Base-by-base conservation (phyloP, 37 sponge, comb jelly and placozoan species). In the Geodia barretti region DNA sequence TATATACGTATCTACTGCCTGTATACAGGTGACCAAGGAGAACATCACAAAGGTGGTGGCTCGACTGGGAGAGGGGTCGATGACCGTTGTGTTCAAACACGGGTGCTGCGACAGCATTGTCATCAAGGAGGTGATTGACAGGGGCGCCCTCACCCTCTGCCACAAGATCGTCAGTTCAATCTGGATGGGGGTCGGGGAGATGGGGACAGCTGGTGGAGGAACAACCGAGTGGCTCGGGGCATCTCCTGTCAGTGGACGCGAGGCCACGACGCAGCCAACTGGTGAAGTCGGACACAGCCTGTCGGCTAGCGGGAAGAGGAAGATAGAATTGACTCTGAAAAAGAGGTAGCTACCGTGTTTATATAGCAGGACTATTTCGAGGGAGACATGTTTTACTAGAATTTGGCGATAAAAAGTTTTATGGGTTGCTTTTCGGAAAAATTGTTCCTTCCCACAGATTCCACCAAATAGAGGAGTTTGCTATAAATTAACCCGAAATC, bases 31-130 rank as follows among this genome's bases (percentile, higher is more conserved):
- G 14, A 70, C 24, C 24, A n/a, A 41, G 1, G 35, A 43, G 21
- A 70, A 8, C 0, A 54, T 80, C 8, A 11, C 26, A 0, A 70
- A 58, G 0, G 37, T 80, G n/a, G 80, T 36, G 29, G 31, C 70
- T 0, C 69, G 80, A 24, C 3, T 80, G 1, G 70, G 67, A 21
- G 80, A 80, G 4, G 80, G 80, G 0, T 47, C 23, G n/a, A n/a
- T 80, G 37, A 80, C 80, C 34, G 60, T 80, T 61, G 37, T 34
- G 4, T 69, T 80, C 60, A 36, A 2, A 43, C 26, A 26, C 3
- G 39, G 40, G 24, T 38, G 11, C 25, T 69, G 54, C 68, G 71
- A 80, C 58, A 40, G 21, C 21, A 5, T 80, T 0, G 70, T 47
- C 2, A 47, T 80, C 34, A 70, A 33, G 24, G 11, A 54, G 1